phyloP scores from a whole-genome alignment of 2,113 vertebrate species.

The Tympanuchus pallidicinctus region DNA sequence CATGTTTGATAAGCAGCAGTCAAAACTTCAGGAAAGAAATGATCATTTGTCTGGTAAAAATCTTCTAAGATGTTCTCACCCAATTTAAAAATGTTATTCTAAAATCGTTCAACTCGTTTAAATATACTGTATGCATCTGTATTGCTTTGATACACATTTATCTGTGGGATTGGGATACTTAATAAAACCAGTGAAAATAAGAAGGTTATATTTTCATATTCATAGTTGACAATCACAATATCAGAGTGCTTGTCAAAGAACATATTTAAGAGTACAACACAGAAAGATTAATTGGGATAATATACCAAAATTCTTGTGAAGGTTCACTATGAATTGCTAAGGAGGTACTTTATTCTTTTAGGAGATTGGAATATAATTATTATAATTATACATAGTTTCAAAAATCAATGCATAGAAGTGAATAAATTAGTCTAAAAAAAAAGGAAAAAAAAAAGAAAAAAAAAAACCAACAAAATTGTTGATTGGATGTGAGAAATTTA shows the following conservation, averaged over 20 bases:
- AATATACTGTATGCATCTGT: background rate
- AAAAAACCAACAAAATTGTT: too few species aligned
- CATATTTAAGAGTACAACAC: background rate
- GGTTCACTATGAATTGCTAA: background rate
- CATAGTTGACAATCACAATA: background rate
- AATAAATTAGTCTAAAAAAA: background rate
- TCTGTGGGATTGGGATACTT: background rate
- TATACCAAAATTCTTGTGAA: background rate
- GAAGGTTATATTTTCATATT: background rate
- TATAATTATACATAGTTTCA: background rate
- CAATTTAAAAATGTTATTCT: background rate
- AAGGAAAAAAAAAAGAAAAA: too few species aligned
- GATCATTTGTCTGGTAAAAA: background rate
- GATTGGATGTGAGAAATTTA: too few species aligned
- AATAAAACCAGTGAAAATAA: background rate
- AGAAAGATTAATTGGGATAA: background rate
- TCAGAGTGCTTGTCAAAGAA: background rate
- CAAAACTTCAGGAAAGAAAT: background rate
- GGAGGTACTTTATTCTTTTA: background rate
- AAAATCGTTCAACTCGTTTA: background rate
- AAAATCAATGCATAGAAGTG: background rate
- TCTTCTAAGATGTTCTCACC: background rate
- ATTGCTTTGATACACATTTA: background rate
- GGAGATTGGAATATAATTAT: background rate
- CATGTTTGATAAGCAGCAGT: background rate